Percentiles rank a stretch among this genome's conserved stretches.
These are phyloP conservation scores for Cyanistes caeruleus DNA, from an alignment of 2,113 vertebrate species.

Conservation along the genomic window DNA sequence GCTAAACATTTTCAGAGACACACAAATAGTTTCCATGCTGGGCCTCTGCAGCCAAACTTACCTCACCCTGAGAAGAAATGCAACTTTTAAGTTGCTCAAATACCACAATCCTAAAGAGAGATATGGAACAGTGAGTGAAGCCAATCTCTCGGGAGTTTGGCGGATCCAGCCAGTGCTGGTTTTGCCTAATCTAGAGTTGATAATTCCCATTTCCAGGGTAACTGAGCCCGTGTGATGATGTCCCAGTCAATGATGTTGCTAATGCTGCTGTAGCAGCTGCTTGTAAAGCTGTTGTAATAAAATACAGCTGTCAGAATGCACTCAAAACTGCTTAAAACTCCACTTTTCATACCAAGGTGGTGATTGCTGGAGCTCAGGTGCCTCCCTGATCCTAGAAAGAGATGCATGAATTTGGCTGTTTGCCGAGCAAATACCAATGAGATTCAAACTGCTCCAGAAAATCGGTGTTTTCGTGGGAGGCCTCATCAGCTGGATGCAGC, in stretches of 20 bases:
- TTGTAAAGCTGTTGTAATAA: background rate
- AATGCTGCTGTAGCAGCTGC: background rate
- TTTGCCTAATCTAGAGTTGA: background rate
- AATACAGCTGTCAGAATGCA: background rate
- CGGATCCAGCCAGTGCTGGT: background rate
- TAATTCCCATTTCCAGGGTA: background rate
- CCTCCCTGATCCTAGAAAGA: background rate
- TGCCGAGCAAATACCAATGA: background rate
- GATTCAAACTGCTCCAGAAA: background rate
- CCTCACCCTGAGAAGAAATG: constrained; percentile 29
- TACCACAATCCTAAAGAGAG: background rate
- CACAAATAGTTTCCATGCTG: background rate
- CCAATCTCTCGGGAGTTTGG: background rate
- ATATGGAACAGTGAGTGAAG: background rate
- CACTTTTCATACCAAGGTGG: background rate
- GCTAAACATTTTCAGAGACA: background rate
- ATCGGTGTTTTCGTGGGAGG: background rate
- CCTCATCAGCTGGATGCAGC: background rate
- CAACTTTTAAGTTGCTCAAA: background rate
- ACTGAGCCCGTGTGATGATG: rapidly evolving
- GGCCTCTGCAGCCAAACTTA: background rate
- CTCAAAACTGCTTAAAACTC: background rate
- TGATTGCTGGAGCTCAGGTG: background rate
- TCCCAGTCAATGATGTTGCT: background rate
- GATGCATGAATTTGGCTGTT: background rate